Evolutionary conservation across 2,797 vertebrate genomes (phyloP).

Genomic region (Lacerta agilis): DNA sequence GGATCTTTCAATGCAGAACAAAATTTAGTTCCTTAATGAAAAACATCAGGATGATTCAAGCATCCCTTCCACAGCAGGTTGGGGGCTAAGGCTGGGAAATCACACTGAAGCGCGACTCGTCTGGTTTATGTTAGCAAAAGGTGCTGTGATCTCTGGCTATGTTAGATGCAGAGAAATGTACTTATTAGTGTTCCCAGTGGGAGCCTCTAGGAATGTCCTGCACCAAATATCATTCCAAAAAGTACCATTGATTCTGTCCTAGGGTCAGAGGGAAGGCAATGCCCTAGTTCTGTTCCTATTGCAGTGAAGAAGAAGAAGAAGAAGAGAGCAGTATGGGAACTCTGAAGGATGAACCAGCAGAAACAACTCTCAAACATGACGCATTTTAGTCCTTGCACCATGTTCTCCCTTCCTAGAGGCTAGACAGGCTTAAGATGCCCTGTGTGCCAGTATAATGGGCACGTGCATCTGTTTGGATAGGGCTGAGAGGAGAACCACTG

Average conservation of each 20-base stretch:
- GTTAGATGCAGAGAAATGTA: too few species aligned
- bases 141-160: not conserved
- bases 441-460: not conserved
- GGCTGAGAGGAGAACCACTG: not conserved
- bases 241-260: fast-evolving
- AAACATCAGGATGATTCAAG: constrained; percentile 45
- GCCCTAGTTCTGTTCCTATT: fast-evolving
- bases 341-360: not conserved
- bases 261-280: not conserved
- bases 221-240: not conserved
- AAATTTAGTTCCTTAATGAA: constrained; percentile 54
- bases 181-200: not conserved
- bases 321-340: not conserved
- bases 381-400: fast-evolving
- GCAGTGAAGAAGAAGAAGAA: not conserved
- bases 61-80: constrained; percentile 10
- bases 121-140: not conserved
- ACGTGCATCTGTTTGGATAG: fast-evolving
- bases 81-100: not conserved
- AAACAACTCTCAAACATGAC: not conserved
- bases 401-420: constrained; percentile 29
- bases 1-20: constrained; percentile 40
- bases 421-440: not conserved
- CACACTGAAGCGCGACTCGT: not conserved
- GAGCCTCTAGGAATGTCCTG: not conserved